phyloP scores from a whole-genome alignment of 2,113 vertebrate species.

The Lepisosteus osseus region DNA sequence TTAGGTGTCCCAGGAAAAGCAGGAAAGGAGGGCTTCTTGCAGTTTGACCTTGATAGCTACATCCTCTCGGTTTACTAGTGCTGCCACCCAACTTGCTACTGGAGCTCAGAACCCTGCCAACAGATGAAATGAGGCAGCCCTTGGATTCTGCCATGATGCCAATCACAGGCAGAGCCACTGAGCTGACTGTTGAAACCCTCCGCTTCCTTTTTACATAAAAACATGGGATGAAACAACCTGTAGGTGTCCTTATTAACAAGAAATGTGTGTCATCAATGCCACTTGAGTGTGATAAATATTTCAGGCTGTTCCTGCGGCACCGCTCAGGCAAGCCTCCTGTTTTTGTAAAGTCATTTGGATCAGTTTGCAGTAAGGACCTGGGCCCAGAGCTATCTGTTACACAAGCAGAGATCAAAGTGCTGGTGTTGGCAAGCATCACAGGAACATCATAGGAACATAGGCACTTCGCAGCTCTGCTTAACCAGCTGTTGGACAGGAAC shows the following conservation, averaged over 20 bases:
- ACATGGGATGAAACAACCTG: conserved; percentile 45
- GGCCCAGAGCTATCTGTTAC: conserved; percentile 65
- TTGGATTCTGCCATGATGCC: background rate
- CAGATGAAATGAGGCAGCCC: background rate
- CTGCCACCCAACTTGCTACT: background rate
- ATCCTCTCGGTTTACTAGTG: background rate
- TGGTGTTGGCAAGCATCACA: conserved; percentile 42
- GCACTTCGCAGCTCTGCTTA: conserved; percentile 25
- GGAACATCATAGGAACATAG: conserved; percentile 46
- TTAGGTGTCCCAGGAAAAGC: background rate
- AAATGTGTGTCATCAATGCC: conserved; percentile 61
- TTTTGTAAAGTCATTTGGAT: conserved; percentile 34
- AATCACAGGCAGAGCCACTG: background rate
- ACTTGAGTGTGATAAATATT: conserved; percentile 52
- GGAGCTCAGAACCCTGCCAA: background rate
- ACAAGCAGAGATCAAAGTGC: conserved; percentile 71
- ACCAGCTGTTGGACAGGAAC: conserved; percentile 68
- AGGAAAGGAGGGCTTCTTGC: background rate
- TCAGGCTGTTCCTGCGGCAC: conserved; percentile 48
- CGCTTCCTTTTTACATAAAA: conserved; percentile 62
- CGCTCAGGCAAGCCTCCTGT: conserved; percentile 25
- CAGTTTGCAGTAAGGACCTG: conserved; percentile 41
- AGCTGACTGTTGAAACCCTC: conserved; percentile 34
- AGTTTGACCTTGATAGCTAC: background rate
- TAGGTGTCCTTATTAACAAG: conserved; percentile 68